A percentile compares a stretch with the other conserved stretches of the same genome.
phyloP scores from a whole-genome alignment of 92 coral and sea anemone genomes.

The Ricordea florida region DNA sequence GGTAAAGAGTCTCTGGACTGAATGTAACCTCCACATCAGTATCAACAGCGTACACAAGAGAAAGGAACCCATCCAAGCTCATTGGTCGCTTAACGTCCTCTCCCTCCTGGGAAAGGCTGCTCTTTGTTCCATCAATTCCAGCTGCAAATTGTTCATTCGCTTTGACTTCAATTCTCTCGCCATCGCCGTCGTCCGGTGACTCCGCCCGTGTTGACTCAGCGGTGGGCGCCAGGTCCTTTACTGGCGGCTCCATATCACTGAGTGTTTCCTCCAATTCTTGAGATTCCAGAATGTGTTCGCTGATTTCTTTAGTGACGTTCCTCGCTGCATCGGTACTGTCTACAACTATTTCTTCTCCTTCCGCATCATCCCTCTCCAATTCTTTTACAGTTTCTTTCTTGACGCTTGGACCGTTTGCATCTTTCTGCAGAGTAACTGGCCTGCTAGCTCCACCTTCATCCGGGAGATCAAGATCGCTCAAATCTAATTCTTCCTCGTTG shows the following conservation, averaged over 20 bases:
- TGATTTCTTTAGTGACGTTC: conserved; percentile 17
- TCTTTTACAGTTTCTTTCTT: not conserved
- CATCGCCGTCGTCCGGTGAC: too few relatives aligned
- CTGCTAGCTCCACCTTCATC: conserved; percentile 6
- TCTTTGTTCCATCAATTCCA: not conserved
- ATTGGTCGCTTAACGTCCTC: conserved; percentile 31
- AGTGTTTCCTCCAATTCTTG: not conserved
- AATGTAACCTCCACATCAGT: conserved; percentile 86
- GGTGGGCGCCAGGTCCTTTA: too few relatives aligned
- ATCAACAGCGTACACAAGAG: conserved; percentile 69
- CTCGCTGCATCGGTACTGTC: not conserved
- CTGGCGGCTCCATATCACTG: not conserved
- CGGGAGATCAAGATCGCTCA: conserved; percentile 38
- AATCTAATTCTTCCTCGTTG: conserved; percentile 16
- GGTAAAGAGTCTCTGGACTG: conserved; percentile 81
- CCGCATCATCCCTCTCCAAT: not conserved
- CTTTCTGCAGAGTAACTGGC: not conserved
- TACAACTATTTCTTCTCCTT: not conserved
- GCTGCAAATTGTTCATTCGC: too few relatives aligned
- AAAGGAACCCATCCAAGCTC: conserved; percentile 50
- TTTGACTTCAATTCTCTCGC: too few relatives aligned
- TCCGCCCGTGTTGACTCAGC: too few relatives aligned
- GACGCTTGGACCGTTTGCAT: not conserved
- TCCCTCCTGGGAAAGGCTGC: not conserved
- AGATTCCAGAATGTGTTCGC: conserved; percentile 27